phyloP scores from a whole-genome alignment of 2,888 invertebrate genomes.

The Dermolepida albohirtum region DNA sequence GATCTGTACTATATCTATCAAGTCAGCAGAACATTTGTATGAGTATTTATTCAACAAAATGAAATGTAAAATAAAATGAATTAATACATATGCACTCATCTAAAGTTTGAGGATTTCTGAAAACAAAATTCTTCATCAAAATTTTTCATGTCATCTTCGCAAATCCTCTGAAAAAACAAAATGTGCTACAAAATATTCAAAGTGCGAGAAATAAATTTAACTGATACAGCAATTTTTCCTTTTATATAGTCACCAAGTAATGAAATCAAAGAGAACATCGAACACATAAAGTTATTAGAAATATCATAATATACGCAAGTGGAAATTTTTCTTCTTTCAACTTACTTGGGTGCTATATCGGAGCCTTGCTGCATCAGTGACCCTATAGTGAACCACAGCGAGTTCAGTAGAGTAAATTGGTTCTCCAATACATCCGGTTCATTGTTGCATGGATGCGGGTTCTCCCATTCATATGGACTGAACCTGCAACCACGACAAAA shows the following conservation, averaged over 20 bases:
- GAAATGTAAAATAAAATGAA: too few relatives aligned
- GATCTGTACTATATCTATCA: too few relatives aligned
- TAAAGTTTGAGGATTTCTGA: too few relatives aligned
- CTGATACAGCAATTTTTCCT: slow-evolving; percentile 6
- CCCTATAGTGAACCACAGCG: slow-evolving; percentile 95
- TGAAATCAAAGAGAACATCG: background rate
- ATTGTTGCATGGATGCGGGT: slow-evolving; percentile 86
- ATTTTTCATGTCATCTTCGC: too few relatives aligned
- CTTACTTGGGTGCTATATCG: slow-evolving; percentile 92
- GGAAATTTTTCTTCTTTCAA: slow-evolving; percentile 51
- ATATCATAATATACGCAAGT: too few relatives aligned
- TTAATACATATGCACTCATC: too few relatives aligned
- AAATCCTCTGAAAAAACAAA: too few relatives aligned
- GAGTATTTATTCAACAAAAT: too few relatives aligned
- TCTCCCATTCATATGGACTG: slow-evolving; percentile 95
- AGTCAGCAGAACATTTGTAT: too few relatives aligned
- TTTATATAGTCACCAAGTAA: slow-evolving; percentile 19
- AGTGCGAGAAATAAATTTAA: background rate
- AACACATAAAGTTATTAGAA: too few relatives aligned
- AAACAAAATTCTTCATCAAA: too few relatives aligned
- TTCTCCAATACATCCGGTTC: slow-evolving; percentile 90
- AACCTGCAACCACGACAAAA: slow-evolving; percentile 73
- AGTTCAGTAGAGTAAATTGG: slow-evolving; percentile 91
- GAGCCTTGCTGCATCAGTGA: slow-evolving; percentile 94
- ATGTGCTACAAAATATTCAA: background rate